phyloP scores from a whole-genome alignment of 2,888 invertebrate species.

The Nemoura dubitans region DNA sequence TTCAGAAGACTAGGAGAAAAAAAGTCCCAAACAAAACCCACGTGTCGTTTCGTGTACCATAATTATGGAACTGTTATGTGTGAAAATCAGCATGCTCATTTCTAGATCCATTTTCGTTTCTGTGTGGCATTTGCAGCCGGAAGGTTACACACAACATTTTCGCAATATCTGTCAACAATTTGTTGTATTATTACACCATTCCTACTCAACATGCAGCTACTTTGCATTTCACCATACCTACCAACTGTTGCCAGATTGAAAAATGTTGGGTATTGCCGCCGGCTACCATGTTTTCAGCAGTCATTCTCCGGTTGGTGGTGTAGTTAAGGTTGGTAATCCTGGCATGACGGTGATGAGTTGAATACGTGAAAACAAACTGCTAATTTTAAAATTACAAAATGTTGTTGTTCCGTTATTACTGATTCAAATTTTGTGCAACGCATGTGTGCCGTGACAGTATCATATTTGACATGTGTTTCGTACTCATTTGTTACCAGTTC shows the following conservation, averaged over 20 bases:
- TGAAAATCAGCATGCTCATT: neutral
- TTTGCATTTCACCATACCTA: no score
- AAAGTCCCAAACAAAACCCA: neutral
- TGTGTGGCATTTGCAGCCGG: neutral
- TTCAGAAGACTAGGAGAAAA: no score
- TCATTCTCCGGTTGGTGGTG: constrained; percentile 22
- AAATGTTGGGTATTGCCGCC: neutral
- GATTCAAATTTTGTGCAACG: neutral
- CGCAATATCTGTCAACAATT: neutral
- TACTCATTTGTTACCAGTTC: neutral
- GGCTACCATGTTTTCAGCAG: constrained; percentile 36
- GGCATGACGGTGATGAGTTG: neutral
- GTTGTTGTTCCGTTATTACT: neutral
- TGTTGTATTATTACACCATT: no score
- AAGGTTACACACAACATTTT: neutral
- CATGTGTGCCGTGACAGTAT: neutral
- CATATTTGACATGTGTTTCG: neutral
- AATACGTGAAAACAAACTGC: constrained; percentile 22
- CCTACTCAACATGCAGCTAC: no score
- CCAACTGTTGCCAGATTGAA: neutral
- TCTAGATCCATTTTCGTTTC: neutral
- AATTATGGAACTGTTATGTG: neutral
- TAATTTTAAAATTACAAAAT: neutral
- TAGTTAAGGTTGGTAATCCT: constrained; percentile 35
- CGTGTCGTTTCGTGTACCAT: neutral